Conservation (phyloP, 2,888 invertebrate genomes). For the Cerastis rubricosa region DNA sequence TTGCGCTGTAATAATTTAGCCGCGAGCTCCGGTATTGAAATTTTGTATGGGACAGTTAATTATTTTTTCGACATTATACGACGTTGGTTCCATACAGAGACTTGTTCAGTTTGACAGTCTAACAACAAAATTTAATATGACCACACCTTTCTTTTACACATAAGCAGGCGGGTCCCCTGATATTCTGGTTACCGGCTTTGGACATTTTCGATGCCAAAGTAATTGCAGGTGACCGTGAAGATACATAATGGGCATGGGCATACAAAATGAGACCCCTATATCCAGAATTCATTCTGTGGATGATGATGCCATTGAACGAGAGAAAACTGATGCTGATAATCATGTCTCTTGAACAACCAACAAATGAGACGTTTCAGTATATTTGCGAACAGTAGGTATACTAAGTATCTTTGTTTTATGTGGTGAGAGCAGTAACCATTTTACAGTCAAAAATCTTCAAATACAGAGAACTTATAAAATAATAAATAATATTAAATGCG, state of each 20-base stretch:
- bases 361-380: neutral
- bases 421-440: conserved; percentile 31
- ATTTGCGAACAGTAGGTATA: neutral
- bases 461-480: conserved; percentile 10
- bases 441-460: conserved; percentile 49
- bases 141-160: neutral
- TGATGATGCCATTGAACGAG: neutral
- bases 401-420: neutral
- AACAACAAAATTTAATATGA: neutral
- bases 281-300: neutral
- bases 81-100: neutral
- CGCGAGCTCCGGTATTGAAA: no score
- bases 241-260: no score
- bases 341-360: neutral
- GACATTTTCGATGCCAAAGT: neutral
- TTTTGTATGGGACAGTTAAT: no score
- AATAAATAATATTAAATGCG: neutral
- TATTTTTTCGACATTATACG: neutral
- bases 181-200: no score
- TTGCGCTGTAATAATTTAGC: no score
- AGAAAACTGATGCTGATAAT: neutral
- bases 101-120: neutral
- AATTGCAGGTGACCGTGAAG: neutral
- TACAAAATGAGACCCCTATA: neutral
- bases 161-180: no score